Evolutionary conservation across 2,888 invertebrate genomes (phyloP).

Genomic region (Cheiracanthium punctorium): DNA sequence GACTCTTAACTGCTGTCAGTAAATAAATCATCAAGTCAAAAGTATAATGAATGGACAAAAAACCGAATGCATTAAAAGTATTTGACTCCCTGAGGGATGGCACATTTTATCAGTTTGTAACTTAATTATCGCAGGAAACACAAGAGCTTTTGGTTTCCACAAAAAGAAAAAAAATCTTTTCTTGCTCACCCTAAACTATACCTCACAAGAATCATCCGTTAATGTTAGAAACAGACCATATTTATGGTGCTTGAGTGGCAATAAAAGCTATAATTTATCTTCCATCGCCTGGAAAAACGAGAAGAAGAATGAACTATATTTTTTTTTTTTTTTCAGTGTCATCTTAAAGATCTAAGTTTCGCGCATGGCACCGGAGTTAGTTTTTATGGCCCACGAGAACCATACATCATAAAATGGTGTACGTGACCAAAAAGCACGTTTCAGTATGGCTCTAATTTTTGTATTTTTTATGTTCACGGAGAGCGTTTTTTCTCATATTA

Average conservation of each 20-base stretch:
- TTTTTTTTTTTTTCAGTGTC: conserved; percentile 47
- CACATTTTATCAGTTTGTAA: conserved; percentile 59
- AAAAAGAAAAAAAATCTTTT: background rate
- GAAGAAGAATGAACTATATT: conserved; percentile 29
- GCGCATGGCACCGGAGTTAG: conserved; percentile 34
- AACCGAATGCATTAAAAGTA: too few relatives aligned
- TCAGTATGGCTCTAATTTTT: background rate
- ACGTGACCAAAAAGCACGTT: conserved; percentile 19
- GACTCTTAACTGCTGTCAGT: too few relatives aligned
- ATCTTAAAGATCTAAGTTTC: conserved; percentile 56
- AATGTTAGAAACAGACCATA: conserved; percentile 45
- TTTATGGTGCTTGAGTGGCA: conserved; percentile 62
- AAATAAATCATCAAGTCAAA: too few relatives aligned
- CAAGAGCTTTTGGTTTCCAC: background rate
- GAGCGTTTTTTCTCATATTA: background rate
- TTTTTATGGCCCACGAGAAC: conserved; percentile 59
- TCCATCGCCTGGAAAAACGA: conserved; percentile 49
- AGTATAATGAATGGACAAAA: too few relatives aligned
- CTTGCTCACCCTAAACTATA: background rate
- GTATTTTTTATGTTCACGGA: background rate
- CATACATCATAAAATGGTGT: conserved; percentile 60
- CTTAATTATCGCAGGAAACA: conserved; percentile 53
- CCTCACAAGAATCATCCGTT: conserved; percentile 5
- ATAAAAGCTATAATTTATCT: conserved; percentile 69
- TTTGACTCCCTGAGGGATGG: conserved; percentile 22